A percentile compares a stretch with the other conserved stretches of the same genome.
Evolutionary conservation across 2,797 vertebrate genomes (phyloP).

Genomic region (Falco biarmicus): DNA sequence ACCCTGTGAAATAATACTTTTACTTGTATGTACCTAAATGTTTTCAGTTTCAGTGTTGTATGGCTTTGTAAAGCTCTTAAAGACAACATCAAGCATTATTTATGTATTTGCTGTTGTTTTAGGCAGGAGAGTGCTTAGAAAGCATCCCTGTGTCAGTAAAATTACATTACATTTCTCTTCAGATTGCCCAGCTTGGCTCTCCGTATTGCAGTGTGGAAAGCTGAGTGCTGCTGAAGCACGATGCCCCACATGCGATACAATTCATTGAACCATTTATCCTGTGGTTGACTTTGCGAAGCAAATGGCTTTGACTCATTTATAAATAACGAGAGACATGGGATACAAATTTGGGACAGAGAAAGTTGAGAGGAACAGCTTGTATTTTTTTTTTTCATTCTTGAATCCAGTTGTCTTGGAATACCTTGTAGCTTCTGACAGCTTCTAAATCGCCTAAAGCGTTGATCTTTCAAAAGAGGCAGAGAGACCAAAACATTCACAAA

Average conservation of each 20-base stretch:
- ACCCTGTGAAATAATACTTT: neutral
- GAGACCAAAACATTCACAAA: neutral
- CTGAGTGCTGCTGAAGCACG: neutral
- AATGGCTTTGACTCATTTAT: constrained; percentile 5
- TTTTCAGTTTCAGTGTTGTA: neutral
- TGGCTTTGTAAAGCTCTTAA: neutral
- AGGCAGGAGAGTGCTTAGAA: neutral
- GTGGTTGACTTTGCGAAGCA: constrained; percentile 1
- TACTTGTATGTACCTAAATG: neutral
- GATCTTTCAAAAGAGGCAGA: constrained; percentile 28
- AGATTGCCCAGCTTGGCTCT: neutral
- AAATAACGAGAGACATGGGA: neutral
- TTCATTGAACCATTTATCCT: neutral
- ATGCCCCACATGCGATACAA: neutral
- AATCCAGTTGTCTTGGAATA: neutral
- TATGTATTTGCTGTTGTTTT: neutral
- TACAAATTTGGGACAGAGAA: neutral
- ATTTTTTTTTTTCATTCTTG: neutral
- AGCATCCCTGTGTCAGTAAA: neutral
- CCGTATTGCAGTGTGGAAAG: neutral
- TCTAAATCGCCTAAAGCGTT: neutral
- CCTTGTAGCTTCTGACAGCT: neutral
- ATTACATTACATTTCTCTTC: neutral
- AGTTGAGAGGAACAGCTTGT: neutral
- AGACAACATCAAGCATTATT: neutral